These are phyloP conservation scores for Oreonectes daqikongensis DNA, from an alignment of 2,797 vertebrate genomes.

Conservation along the genomic window DNA sequence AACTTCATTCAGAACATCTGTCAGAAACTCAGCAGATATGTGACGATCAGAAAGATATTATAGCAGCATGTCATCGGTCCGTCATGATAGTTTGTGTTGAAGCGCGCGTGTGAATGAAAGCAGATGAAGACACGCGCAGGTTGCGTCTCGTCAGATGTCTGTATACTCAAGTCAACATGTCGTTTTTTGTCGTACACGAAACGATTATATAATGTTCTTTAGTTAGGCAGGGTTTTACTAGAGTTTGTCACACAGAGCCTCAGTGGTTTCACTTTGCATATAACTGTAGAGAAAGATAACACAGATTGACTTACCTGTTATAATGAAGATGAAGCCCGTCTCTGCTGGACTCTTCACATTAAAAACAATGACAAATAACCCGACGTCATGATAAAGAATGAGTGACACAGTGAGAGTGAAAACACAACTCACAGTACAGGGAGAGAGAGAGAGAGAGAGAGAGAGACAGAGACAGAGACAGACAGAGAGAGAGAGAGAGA, in stretches of 20 bases:
- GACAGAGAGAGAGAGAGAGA: no score
- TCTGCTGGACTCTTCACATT: background rate
- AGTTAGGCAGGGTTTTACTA: no score
- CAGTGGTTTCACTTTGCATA: no score
- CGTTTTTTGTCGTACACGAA: no score
- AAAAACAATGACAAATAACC: conserved; percentile 56
- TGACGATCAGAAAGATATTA: background rate
- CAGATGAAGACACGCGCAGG: no score
- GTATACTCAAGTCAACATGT: background rate
- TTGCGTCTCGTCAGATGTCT: background rate
- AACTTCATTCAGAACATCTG: no score
- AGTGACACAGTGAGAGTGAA: background rate
- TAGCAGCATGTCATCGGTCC: background rate
- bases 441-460: no score
- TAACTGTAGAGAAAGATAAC: no score
- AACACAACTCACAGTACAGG: no score
- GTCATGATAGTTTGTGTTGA: background rate
- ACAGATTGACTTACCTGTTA: background rate
- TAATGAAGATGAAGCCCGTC: background rate
- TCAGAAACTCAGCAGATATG: conserved; percentile 9
- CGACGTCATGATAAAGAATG: conserved; percentile 38
- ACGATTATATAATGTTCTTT: no score
- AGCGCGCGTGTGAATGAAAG: background rate
- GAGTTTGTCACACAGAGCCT: no score
- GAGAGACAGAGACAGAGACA: no score